Conservation (phyloP, 2,797 vertebrate species). For the Toxotes lorentzi region DNA sequence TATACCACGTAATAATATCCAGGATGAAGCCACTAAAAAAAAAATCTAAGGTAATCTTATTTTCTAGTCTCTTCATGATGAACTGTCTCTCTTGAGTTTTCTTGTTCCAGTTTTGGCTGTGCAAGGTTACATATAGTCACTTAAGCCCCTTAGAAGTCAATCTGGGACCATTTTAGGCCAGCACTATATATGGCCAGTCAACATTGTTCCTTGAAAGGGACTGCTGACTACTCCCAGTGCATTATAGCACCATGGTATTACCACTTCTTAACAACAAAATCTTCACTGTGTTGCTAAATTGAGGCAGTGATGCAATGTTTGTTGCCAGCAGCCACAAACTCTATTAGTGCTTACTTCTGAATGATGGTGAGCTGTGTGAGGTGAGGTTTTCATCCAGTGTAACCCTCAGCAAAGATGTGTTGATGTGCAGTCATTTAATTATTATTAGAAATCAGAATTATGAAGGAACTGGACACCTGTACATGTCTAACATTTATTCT, state of each 20-base stretch:
- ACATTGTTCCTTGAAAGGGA: conserved; percentile 42
- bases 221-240: conserved; percentile 26
- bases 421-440: neutral
- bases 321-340: conserved; percentile 22
- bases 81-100: conserved; percentile 25
- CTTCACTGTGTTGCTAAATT: conserved; percentile 43
- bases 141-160: conserved; percentile 79
- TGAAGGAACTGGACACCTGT: neutral
- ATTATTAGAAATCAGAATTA: neutral
- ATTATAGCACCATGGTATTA: conserved; percentile 52
- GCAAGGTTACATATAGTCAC: conserved; percentile 27
- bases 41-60: conserved; percentile 33
- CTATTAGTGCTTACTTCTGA: conserved; percentile 6
- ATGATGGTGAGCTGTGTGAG: neutral
- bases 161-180: conserved; percentile 62
- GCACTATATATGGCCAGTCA: conserved; percentile 59
- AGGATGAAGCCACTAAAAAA: conserved; percentile 16
- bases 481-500: neutral
- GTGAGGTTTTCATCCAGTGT: neutral
- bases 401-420: conserved; percentile 1
- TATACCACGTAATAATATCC: neutral
- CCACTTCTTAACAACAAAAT: conserved; percentile 50
- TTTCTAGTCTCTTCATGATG: conserved; percentile 13
- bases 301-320: conserved; percentile 19
- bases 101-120: conserved; percentile 41